Conservation (phyloP, 2,888 invertebrate genomes). For the Temnothorax unifasciatus region DNA sequence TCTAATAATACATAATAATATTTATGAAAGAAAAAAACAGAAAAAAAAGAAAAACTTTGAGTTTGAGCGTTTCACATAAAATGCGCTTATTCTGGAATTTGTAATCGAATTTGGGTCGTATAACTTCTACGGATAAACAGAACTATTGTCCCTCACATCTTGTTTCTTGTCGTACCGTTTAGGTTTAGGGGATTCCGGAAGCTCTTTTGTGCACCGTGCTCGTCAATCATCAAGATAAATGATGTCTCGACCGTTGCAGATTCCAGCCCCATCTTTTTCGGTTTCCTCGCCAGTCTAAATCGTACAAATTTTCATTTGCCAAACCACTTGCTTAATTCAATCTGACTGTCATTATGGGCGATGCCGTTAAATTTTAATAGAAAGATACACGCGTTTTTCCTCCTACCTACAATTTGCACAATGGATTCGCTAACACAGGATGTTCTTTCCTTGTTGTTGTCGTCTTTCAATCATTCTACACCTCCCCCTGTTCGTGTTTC, state of each 20-base stretch:
- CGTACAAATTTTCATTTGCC: conserved; percentile 5
- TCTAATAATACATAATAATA: neutral
- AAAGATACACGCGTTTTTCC: neutral
- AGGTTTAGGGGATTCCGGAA: conserved; percentile 35
- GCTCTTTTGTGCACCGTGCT: conserved; percentile 55
- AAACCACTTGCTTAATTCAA: conserved; percentile 32
- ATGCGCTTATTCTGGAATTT: conserved; percentile 33
- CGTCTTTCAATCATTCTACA: conserved; percentile 7
- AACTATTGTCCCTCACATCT: conserved; percentile 60
- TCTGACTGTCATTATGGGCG: conserved; percentile 7
- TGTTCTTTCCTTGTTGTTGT: conserved; percentile 22
- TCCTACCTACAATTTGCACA: conserved; percentile 16
- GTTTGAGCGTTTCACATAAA: neutral
- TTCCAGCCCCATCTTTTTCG: neutral
- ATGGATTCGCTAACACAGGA: conserved; percentile 28
- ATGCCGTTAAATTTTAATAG: conserved; percentile 25
- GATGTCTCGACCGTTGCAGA: conserved; percentile 59
- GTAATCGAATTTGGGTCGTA: conserved; percentile 48
- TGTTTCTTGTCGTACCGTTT: conserved; percentile 58
- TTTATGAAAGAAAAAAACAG: neutral
- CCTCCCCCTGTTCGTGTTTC: conserved; percentile 47
- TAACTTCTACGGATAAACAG: conserved; percentile 77
- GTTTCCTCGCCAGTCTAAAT: conserved; percentile 16
- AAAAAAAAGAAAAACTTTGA: neutral
- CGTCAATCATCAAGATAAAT: conserved; percentile 71